Evolutionary conservation across 2,797 vertebrate species (phyloP), one percentile per base, ranked within the genome.

Genomic region (Crocodylus rhombifer): DNA sequence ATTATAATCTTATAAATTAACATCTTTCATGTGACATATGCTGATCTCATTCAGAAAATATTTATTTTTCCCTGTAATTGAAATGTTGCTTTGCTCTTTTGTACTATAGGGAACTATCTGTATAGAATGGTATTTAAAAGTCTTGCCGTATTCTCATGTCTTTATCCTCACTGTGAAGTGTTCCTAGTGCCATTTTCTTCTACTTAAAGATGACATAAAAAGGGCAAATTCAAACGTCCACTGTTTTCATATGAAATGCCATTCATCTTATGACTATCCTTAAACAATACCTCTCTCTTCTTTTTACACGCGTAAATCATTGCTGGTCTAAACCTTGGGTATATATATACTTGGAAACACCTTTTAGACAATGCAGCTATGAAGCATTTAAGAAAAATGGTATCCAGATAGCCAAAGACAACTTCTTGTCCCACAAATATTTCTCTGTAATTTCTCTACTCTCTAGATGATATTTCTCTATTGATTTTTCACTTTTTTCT

Each of bases 31-130:
- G 86, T 58, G 80, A 91, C 92, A 87, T 83, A 92, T 13, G 36
- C 64, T 85, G 23, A 82, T 95, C 77, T 90, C 8, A 78, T 96
- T 94, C 69, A 92, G 23, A 84, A 96, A 97, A 93, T 92, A 91
- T 87, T 95, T 97, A 74, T 96, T 92, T 93, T 89, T 12, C 51
- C 65, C 71, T 89, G 17, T 91, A 90, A 91, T 94, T 95, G 73
- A 90, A 95, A 94, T 95, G 91, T 84, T 91, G 86, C 88, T 95
- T 97, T 95, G 92, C 78, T 97, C 90, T 96, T 97, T 73, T 74
- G 77, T 89, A 92, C 82, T 85, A 64, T 89, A 87, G 93, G 84
- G 86, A 95, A 81, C 64, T 82, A 18, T 82, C 87, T 86, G 77
- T 87, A 88, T 6, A 55, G 77, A 93, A 84, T 88, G 60, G 1